Base-by-base conservation (phyloP, 2,888 invertebrate species). In the Cabera pusaria region DNA sequence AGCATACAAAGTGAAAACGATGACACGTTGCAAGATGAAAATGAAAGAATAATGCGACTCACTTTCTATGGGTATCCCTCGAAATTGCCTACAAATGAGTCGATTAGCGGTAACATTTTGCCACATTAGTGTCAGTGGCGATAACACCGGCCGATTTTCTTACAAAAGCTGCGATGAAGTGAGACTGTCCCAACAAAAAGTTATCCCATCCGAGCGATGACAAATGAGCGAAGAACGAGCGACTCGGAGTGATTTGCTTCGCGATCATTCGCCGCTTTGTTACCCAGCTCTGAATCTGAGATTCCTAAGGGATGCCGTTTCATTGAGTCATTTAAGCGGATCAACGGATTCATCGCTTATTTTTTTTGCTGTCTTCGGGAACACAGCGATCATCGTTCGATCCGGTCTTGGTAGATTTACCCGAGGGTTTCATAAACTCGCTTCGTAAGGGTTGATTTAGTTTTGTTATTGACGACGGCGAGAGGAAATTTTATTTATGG, bases 181-280 rank as follows among this genome's bases (percentile, higher is more conserved):
- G 81, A 83, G 77, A 69, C 39, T 44, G 77, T 68, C 64, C 68
- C 77, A 65, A 69, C 72, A 86, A 86, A 87, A 87, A 85, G 81
- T 84, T 79, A 79, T 79, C 77, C 80, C 74, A 78, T 81, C 77
- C 65, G 72, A 75, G 73, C 64, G 74, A 87, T 85, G 87, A 87
- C 82, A 87, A 87, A 87, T 80, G 85, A 78, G 62, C 57, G 49
- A 58, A 60, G 58, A 57, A 61, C 62, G 59, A 64, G 44, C 45
- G 67, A 64, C 67, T 22, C 31, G 10, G 35, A 14, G 41, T 75
- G 79, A 83, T 85, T 85, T 82, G 75, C 76, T 77, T 65, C 64
- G 61, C 63, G 71, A 81, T 77, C 76, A 69, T 72, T 75, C 71
- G 33, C 36, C 38, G 52, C 52, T 49, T 52, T 54, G 52, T 49